Evolutionary conservation across 30 jellyfish, hydroid and myxozoan species (phyloP), one percentile per base, ranked within the genome.

Genomic region (Turritopsis dohrnii): DNA sequence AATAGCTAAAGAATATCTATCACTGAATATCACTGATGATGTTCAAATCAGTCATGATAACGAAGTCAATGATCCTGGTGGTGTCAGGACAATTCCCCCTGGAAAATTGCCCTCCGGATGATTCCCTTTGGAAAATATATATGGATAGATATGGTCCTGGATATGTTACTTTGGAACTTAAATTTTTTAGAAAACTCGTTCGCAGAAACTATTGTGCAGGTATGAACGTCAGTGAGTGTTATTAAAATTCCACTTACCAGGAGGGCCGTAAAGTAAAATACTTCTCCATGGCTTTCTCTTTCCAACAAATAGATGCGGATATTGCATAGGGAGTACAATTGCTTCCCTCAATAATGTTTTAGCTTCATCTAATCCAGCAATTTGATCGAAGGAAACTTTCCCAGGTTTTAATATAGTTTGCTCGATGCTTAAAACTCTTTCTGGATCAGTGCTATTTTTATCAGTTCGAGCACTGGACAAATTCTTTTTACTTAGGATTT

Each of bases 351-450:
- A 85, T 21, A 88, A 95, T 26, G 79, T 54, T 81, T 88, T 94
- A 24, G 95, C 99, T 28, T 85, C 96, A 53, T 81, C 82, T 52
- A 94, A 87, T 29, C 99, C 99, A 21, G 99, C 99, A 21, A 94
- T 95, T 74, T 94, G 96, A 26, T 86, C 5, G 74, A 94, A 94
- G 1, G 84, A 31, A 9, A 89, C 77, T 60, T 82, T 73, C 16
- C 99, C 99, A 0, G 95, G 96, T 28, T 79, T 53, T 26, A 94
- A 84, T 0, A 94, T 89, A 16, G 99, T 94, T 22, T 88, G 83
- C 71, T 83, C 96, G 30, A 94, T 94, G 72, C 89, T 91, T 28
- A 22, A 29, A 76, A 65, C 85, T 53, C 99, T 82, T 80, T 80
- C 87, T 18, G 28, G 28, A 21, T 52, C 81, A n/a, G 29, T 53